Conservation (phyloP, 2,888 invertebrate species). For the Cataglyphis livida region DNA sequence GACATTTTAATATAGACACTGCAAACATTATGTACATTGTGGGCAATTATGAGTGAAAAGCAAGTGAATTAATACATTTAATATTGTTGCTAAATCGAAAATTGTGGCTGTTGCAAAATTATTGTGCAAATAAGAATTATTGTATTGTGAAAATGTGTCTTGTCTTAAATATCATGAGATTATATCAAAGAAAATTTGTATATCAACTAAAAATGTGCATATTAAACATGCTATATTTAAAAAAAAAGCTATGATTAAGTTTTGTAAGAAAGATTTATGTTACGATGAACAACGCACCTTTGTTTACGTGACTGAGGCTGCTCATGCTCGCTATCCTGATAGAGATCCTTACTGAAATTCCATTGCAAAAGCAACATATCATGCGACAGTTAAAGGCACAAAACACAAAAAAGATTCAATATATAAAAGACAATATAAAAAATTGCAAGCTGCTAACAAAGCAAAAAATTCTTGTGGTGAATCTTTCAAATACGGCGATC, state of each 20-base stretch:
- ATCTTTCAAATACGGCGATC: neutral
- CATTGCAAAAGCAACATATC: slow-evolving; percentile 65
- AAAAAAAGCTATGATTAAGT: slow-evolving; percentile 5
- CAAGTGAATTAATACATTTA: slow-evolving; percentile 26
- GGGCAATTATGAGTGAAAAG: slow-evolving; percentile 2
- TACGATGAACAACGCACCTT: slow-evolving; percentile 76
- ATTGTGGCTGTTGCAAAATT: neutral
- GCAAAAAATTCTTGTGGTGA: neutral
- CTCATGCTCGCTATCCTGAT: slow-evolving; percentile 81
- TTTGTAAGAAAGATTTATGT: slow-evolving; percentile 6
- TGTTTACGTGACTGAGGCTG: slow-evolving; percentile 79
- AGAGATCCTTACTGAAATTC: slow-evolving; percentile 80
- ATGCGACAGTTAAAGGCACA: slow-evolving; percentile 66
- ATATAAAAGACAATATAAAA: slow-evolving; percentile 56
- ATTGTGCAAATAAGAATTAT: slow-evolving; percentile 18
- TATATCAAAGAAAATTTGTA: slow-evolving; percentile 1
- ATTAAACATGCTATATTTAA: slow-evolving; percentile 25
- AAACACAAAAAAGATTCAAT: slow-evolving; percentile 49
- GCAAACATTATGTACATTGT: neutral
- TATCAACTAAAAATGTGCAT: neutral
- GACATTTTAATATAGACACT: slow-evolving; percentile 10
- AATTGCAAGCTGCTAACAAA: slow-evolving; percentile 5
- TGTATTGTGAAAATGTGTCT: slow-evolving; percentile 1
- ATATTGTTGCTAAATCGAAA: neutral
- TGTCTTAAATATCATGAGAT: slow-evolving; percentile 3